A percentile compares a stretch with the other conserved stretches of the same genome.
Conservation (phyloP, 2,113 vertebrate species). For the Petromus typicus region DNA sequence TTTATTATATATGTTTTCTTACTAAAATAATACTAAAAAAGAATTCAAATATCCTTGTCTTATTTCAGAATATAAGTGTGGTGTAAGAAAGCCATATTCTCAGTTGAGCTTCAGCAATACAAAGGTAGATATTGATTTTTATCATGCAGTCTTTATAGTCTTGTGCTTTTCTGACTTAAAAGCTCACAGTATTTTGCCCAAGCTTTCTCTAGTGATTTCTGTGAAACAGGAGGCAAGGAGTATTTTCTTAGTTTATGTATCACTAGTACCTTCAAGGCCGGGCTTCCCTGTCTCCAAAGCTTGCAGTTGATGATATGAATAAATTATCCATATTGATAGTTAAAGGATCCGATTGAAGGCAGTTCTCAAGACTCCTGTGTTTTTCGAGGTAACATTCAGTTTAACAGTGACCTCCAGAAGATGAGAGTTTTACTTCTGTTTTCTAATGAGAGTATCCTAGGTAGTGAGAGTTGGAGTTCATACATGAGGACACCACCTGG, state of each 20-base stretch:
- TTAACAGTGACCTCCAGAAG: conserved; percentile 30
- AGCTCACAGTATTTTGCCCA: conserved; percentile 9
- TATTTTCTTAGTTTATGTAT: conserved; percentile 46
- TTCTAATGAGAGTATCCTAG: conserved; percentile 32
- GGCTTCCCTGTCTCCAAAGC: not conserved
- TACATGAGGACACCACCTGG: not conserved
- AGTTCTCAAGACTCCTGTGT: not conserved
- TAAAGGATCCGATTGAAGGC: not conserved
- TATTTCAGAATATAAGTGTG: conserved; percentile 32
- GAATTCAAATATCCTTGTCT: not conserved
- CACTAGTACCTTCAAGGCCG: conserved; percentile 4
- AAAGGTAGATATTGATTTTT: not conserved
- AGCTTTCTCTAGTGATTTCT: conserved; percentile 11
- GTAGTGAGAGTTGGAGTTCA: not conserved
- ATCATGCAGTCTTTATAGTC: not conserved
- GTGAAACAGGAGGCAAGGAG: not conserved
- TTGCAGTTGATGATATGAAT: not conserved
- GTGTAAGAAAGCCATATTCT: not conserved
- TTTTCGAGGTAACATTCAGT: not conserved
- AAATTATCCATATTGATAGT: not conserved
- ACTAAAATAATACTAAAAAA: conserved; percentile 31
- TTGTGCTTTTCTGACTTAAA: not conserved
- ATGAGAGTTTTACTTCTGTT: conserved; percentile 40
- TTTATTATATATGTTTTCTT: not conserved
- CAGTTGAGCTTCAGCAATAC: not conserved